A percentile compares a stretch with the other conserved stretches of the same genome.
phyloP scores from a whole-genome alignment of 2,797 vertebrate species.

The Momotus momota region DNA sequence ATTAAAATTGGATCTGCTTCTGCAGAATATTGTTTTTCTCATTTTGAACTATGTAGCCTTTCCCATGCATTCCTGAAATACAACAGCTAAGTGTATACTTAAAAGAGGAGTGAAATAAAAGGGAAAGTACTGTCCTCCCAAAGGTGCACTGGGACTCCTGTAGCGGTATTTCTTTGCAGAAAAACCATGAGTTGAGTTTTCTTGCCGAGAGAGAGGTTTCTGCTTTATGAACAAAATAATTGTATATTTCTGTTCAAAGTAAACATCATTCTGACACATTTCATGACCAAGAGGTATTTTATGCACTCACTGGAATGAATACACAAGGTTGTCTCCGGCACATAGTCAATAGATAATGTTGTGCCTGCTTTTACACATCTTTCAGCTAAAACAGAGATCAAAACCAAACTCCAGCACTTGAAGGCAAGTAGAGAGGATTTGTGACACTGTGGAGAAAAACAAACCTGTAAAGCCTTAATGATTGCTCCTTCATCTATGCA shows the following conservation, averaged over 20 bases:
- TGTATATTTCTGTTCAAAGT: constrained; percentile 31
- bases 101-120: not conserved
- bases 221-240: constrained; percentile 33
- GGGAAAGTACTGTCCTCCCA: not conserved
- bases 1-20: not conserved
- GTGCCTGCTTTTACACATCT: not conserved
- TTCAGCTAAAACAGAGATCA: constrained; percentile 31
- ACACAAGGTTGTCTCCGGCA: not conserved
- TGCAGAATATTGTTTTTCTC: not conserved
- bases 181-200: not conserved
- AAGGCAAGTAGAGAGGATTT: not conserved
- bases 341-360: not conserved
- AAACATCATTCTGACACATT: not conserved
- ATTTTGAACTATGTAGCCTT: not conserved
- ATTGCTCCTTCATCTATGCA: not conserved
- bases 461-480: not conserved
- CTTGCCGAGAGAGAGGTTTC: not conserved
- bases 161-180: not conserved
- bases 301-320: not conserved
- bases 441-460: not conserved
- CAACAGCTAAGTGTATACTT: not conserved
- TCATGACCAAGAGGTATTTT: not conserved
- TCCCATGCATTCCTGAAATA: not conserved
- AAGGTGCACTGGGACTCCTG: not conserved
- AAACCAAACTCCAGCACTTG: not conserved